These are phyloP conservation scores for Rhingia rostrata DNA, from an alignment of 2,888 invertebrate genomes.

Conservation along the genomic window DNA sequence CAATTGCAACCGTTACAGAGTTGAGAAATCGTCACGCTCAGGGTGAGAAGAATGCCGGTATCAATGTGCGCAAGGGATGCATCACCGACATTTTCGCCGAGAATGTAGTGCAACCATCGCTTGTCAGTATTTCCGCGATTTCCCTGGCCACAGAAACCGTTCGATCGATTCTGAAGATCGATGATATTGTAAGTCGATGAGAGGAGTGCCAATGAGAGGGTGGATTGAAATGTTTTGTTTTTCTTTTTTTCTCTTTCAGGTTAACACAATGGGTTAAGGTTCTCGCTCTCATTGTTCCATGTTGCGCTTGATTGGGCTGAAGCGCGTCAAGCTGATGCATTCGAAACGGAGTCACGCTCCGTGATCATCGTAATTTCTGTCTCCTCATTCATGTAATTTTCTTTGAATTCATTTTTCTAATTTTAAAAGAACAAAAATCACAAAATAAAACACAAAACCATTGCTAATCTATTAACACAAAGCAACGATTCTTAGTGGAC, in stretches of 20 bases:
- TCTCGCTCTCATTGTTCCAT: slow-evolving; percentile 25
- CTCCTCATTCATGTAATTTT: slow-evolving; percentile 45
- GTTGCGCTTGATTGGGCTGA: slow-evolving; percentile 19
- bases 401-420: slow-evolving; percentile 58
- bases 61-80: slow-evolving; percentile 97
- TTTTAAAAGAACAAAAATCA: slow-evolving; percentile 60
- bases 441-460: slow-evolving; percentile 40
- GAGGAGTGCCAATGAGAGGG: too few relatives aligned
- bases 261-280: slow-evolving; percentile 79
- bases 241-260: slow-evolving; percentile 73
- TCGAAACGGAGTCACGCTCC: slow-evolving; percentile 31
- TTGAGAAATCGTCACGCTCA: slow-evolving; percentile 95
- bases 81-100: slow-evolving; percentile 98
- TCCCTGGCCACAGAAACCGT: slow-evolving; percentile 98
- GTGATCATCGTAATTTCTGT: slow-evolving; percentile 35
- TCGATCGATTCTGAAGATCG: slow-evolving; percentile 98
- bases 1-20: slow-evolving; percentile 98
- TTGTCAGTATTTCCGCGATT: slow-evolving; percentile 96
- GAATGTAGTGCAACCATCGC: slow-evolving; percentile 97
- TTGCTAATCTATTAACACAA: slow-evolving; percentile 64
- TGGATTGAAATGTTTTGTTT: neutral
- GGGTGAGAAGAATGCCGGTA: slow-evolving; percentile 93
- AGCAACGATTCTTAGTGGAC: neutral
- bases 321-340: slow-evolving; percentile 22
- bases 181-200: slow-evolving; percentile 92